Percentiles rank a stretch among this genome's conserved stretches.
Evolutionary conservation across 1,140 invertebrate genomes (phyloP).

Genomic region (Drosophila erecta): DNA sequence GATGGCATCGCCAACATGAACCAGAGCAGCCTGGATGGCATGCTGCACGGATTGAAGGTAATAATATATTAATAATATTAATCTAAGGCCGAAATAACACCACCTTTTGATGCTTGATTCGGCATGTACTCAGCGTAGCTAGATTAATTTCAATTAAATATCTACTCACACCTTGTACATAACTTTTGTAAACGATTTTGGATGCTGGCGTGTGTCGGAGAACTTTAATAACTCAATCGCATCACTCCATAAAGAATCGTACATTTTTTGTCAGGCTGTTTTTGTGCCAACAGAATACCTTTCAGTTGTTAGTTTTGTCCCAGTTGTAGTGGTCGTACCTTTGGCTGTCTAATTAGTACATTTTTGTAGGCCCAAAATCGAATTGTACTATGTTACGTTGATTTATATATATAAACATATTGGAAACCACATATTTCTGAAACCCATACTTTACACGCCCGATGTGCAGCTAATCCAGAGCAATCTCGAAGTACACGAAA

Average conservation of each 20-base stretch:
- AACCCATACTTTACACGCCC: constrained; percentile 13
- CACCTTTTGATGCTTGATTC: constrained; percentile 32
- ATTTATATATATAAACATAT: not conserved
- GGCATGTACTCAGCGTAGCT: constrained; percentile 51
- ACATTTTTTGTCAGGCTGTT: constrained; percentile 38
- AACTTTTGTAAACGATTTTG: constrained; percentile 69
- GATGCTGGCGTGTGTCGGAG: constrained; percentile 79
- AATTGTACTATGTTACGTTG: not conserved
- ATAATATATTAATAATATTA: constrained; percentile 75
- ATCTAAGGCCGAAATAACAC: constrained; percentile 11
- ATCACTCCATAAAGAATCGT: constrained; percentile 80
- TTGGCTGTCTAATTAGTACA: constrained; percentile 31
- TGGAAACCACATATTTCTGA: constrained; percentile 16
- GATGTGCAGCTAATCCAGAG: constrained; percentile 76
- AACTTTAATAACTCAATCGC: constrained; percentile 75
- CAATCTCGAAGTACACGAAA: constrained; percentile 79
- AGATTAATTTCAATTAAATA: constrained; percentile 28
- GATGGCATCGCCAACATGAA: constrained; percentile 88
- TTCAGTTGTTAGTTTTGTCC: constrained; percentile 32
- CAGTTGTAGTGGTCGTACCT: constrained; percentile 46
- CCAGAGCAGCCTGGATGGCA: constrained; percentile 88
- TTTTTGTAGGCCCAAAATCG: constrained; percentile 29
- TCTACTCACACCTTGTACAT: constrained; percentile 59
- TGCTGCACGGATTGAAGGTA: constrained; percentile 89
- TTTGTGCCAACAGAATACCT: constrained; percentile 25